Percentiles rank a stretch among this genome's conserved stretches.
Conservation (phyloP, 2,888 invertebrate species). For the Eupithecia subumbrata region DNA sequence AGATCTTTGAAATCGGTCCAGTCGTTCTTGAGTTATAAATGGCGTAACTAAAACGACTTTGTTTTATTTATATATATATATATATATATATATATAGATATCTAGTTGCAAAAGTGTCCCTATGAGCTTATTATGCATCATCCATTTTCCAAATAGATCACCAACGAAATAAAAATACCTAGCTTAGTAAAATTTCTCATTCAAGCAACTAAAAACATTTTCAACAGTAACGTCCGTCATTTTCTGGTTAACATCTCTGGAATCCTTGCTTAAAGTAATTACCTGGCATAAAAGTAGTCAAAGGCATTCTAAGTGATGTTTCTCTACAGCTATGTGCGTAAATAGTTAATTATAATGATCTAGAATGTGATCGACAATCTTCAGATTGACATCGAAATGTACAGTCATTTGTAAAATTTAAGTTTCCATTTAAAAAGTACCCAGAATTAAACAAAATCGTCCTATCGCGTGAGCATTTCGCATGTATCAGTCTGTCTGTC, state of each 20-base stretch:
- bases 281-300: constrained; percentile 22
- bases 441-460: too few relatives aligned
- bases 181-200: background rate
- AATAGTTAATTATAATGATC: constrained; percentile 32
- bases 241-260: background rate
- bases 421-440: background rate
- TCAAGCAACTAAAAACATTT: background rate
- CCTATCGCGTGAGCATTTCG: too few relatives aligned
- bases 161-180: too few relatives aligned
- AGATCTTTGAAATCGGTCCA: too few relatives aligned
- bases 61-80: too few relatives aligned
- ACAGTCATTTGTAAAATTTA: background rate
- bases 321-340: constrained; percentile 34
- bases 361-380: constrained; percentile 34
- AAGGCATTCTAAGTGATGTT: constrained; percentile 32
- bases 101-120: too few relatives aligned
- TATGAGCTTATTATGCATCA: too few relatives aligned
- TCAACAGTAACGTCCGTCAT: background rate
- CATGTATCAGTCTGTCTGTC: too few relatives aligned
- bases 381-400: constrained; percentile 15
- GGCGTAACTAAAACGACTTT: too few relatives aligned
- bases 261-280: constrained; percentile 25
- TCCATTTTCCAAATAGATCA: too few relatives aligned
- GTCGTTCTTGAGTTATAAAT: too few relatives aligned
- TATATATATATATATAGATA: too few relatives aligned